phyloP scores from a whole-genome alignment of 2,797 vertebrate genomes.

The Odontamblyopus lacepedii region DNA sequence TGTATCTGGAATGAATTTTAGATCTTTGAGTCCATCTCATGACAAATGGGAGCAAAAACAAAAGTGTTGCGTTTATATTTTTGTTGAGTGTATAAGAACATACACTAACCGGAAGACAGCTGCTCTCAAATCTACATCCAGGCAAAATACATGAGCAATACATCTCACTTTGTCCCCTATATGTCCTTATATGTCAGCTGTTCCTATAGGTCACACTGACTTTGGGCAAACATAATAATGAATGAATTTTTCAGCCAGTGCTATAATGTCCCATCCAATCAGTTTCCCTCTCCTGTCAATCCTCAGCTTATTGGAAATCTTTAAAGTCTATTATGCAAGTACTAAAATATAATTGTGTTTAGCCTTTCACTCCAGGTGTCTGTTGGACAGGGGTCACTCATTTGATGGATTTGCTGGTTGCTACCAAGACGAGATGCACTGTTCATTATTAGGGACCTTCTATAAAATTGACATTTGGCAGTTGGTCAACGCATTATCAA shows the following conservation, averaged over 20 bases:
- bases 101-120: conserved; percentile 3
- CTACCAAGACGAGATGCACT: neutral
- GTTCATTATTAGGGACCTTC: conserved; percentile 4
- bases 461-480: neutral
- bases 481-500: neutral
- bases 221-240: neutral
- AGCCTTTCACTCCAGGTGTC: conserved; percentile 24
- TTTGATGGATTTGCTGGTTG: conserved; percentile 6
- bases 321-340: conserved; percentile 23
- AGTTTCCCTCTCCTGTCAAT: neutral
- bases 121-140: neutral
- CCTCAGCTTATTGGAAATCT: conserved; percentile 48
- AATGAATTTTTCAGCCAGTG: neutral
- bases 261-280: neutral
- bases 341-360: conserved; percentile 39
- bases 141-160: neutral
- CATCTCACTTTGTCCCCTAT: neutral
- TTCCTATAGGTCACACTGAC: neutral
- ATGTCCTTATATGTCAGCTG: neutral
- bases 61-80: too few relatives aligned
- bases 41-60: too few relatives aligned
- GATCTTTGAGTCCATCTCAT: too few relatives aligned
- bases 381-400: conserved; percentile 9
- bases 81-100: too few relatives aligned
- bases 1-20: too few relatives aligned